These are phyloP conservation scores for Palythoa grandiflora DNA, from an alignment of 92 coral and sea anemone species.

Conservation along the genomic window DNA sequence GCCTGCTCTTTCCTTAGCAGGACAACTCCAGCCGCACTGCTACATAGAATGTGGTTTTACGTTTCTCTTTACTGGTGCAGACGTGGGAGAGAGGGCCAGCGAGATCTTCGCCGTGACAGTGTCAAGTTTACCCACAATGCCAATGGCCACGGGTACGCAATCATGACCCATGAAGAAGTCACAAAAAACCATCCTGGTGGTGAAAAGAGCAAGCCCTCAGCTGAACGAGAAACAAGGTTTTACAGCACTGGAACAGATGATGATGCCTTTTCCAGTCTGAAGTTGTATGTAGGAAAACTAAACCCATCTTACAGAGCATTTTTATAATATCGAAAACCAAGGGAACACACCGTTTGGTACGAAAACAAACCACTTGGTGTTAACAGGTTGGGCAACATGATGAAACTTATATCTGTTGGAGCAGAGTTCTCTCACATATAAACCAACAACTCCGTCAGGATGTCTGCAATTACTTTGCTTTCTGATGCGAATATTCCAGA, in stretches of 20 bases:
- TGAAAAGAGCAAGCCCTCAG: too few species aligned
- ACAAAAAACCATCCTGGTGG: too few species aligned
- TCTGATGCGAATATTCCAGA: too few species aligned
- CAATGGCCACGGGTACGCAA: conserved; percentile 46
- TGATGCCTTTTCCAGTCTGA: conserved; percentile 36
- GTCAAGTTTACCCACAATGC: conserved; percentile 55
- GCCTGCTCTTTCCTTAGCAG: conserved; percentile 38
- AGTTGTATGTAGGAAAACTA: not conserved
- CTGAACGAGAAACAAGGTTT: too few species aligned
- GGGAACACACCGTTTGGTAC: too few species aligned
- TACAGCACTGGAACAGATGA: not conserved
- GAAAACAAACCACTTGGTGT: not conserved
- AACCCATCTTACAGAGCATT: too few species aligned
- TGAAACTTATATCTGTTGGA: conserved; percentile 36
- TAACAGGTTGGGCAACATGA: not conserved
- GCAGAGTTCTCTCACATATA: conserved; percentile 46
- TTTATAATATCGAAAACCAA: not conserved
- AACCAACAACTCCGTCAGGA: conserved; percentile 51
- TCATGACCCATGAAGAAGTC: too few species aligned
- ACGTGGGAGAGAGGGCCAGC: too few species aligned
- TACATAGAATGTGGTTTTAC: too few species aligned
- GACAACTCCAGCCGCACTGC: too few species aligned
- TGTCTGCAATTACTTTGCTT: too few species aligned
- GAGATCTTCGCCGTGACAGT: not conserved
- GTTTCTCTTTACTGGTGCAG: too few species aligned